Percentiles rank a stretch among this genome's conserved stretches.
phyloP scores from a whole-genome alignment of 2,797 vertebrate species.

The Notolepis coatsorum region DNA sequence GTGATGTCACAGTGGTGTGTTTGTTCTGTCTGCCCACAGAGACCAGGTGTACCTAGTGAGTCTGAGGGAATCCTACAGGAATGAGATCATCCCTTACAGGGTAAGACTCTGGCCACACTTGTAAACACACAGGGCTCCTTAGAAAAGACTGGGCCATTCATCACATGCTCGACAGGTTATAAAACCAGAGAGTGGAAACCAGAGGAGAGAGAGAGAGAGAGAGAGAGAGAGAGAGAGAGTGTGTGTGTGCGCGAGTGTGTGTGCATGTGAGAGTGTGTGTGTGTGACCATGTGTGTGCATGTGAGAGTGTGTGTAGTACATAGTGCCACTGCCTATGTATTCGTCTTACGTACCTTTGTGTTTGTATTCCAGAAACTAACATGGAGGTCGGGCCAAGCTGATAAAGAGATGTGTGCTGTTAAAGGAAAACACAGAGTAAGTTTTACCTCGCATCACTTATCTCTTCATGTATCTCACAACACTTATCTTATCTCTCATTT shows the following conservation, averaged over 20 bases:
- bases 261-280: not conserved
- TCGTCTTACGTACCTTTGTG: not conserved
- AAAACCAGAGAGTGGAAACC: constrained; percentile 63
- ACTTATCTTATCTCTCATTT: constrained; percentile 5
- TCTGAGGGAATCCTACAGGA: constrained; percentile 94
- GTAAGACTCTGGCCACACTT: constrained; percentile 81
- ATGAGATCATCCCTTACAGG: constrained; percentile 95
- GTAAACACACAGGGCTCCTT: constrained; percentile 47
- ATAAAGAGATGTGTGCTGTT: constrained; percentile 96
- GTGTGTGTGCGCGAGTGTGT: not conserved
- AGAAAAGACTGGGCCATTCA: constrained; percentile 62
- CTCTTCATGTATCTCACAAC: not conserved
- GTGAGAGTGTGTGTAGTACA: constrained; percentile 36
- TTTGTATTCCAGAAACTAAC: constrained; percentile 96
- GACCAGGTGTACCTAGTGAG: constrained; percentile 99
- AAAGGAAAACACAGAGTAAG: constrained; percentile 98
- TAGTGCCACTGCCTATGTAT: no score
- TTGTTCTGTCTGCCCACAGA: constrained; percentile 76
- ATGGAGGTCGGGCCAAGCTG: constrained; percentile 94
- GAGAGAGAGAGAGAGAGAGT: constrained; percentile 1
- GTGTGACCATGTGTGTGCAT: constrained; percentile 1
- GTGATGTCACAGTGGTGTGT: constrained; percentile 33
- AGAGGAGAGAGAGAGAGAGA: constrained; percentile 18
- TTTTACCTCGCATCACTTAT: constrained; percentile 21
- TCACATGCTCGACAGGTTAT: constrained; percentile 63